Conservation (phyloP, 2,888 invertebrate species). For the Quadriops clusia region DNA sequence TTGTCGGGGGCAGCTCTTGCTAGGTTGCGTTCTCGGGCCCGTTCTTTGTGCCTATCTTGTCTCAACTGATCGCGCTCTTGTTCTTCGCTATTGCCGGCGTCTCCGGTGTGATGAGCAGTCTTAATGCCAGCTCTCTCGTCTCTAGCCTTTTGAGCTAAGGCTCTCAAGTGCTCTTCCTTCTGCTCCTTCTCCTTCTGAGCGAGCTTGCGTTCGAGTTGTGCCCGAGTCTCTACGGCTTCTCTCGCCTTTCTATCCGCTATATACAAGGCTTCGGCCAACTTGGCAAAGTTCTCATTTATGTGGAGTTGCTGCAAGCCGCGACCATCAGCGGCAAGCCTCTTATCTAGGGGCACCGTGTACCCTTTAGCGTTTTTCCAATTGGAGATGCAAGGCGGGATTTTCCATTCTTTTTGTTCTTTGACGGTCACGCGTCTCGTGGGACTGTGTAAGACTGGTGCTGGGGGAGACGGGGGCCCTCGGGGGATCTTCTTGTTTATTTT, state of each 20-base stretch:
- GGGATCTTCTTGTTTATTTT: slow-evolving; percentile 99
- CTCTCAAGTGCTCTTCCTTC: slow-evolving; percentile 87
- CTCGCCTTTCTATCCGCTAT: slow-evolving; percentile 94
- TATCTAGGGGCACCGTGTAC: slow-evolving; percentile 96
- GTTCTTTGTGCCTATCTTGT: slow-evolving; percentile 79
- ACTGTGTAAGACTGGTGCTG: slow-evolving; percentile 96
- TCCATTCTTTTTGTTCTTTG: slow-evolving; percentile 99
- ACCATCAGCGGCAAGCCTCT: slow-evolving; percentile 95
- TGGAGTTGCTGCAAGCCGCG: slow-evolving; percentile 93
- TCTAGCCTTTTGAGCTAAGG: slow-evolving; percentile 88
- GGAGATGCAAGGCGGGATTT: slow-evolving; percentile 95
- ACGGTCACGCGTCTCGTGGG: slow-evolving; percentile 95
- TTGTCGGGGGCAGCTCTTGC: slow-evolving; percentile 92
- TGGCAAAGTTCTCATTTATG: slow-evolving; percentile 98
- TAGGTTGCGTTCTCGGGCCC: slow-evolving; percentile 86
- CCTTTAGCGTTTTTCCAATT: slow-evolving; percentile 99
- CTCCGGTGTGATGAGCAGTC: slow-evolving; percentile 30
- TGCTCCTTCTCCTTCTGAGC: slow-evolving; percentile 98
- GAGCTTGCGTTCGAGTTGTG: slow-evolving; percentile 88
- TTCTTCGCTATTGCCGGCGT: slow-evolving; percentile 54
- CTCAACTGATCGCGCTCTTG: slow-evolving; percentile 77
- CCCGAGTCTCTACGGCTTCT: slow-evolving; percentile 93
- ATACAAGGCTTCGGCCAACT: slow-evolving; percentile 92
- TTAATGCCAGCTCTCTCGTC: slow-evolving; percentile 85
- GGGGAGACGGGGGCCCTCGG: slow-evolving; percentile 95